Evolutionary conservation across 1,140 invertebrate genomes (phyloP).

Genomic region (Sminthurinus signatus): DNA sequence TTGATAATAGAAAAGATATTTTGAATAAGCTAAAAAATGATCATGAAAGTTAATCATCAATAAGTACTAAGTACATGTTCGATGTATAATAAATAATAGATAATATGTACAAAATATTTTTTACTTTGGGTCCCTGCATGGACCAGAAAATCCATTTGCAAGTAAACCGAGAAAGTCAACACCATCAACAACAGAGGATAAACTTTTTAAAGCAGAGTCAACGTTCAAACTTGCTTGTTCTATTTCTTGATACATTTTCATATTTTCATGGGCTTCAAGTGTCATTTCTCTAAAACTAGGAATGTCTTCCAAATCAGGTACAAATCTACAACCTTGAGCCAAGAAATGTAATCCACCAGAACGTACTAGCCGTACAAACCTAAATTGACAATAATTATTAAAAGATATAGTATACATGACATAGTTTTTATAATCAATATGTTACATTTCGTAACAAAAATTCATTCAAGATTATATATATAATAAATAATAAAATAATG

Average conservation of each 20-base stretch:
- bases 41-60: too few relatives aligned
- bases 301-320: constrained; percentile 73
- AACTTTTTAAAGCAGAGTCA: constrained; percentile 66
- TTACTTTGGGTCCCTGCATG: constrained; percentile 62
- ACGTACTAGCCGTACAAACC: constrained; percentile 88
- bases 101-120: background rate
- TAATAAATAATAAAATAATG: too few relatives aligned
- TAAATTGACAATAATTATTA: constrained; percentile 9
- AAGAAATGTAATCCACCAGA: constrained; percentile 90
- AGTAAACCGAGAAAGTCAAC: constrained; percentile 94
- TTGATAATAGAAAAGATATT: too few relatives aligned
- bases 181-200: constrained; percentile 81
- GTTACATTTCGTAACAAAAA: too few relatives aligned
- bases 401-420: background rate
- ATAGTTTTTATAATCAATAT: too few relatives aligned
- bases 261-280: background rate
- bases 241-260: background rate
- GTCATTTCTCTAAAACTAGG: constrained; percentile 54
- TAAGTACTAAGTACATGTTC: background rate
- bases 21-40: too few relatives aligned
- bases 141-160: constrained; percentile 84
- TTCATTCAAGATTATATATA: too few relatives aligned
- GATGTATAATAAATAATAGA: too few relatives aligned
- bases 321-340: constrained; percentile 80
- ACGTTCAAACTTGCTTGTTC: constrained; percentile 61